phyloP scores from a whole-genome alignment of 2,113 vertebrate genomes.

The Rhynchomys soricoides region DNA sequence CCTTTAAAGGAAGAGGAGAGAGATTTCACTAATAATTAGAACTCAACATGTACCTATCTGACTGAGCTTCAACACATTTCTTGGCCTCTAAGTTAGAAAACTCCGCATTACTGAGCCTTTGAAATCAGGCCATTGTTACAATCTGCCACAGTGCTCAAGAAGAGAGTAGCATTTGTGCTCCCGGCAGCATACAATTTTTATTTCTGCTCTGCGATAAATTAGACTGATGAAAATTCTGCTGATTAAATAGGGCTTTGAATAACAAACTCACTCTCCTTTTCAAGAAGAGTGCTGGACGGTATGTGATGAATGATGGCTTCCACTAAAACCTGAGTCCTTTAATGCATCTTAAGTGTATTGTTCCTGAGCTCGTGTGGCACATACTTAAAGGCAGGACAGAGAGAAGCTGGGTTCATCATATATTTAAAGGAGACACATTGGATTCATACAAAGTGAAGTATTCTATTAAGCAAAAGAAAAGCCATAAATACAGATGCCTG shows the following conservation, averaged over 20 bases:
- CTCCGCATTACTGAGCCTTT: background rate
- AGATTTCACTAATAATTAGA: slow-evolving; percentile 10
- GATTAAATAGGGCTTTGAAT: slow-evolving; percentile 22
- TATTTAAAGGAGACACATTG: slow-evolving; percentile 58
- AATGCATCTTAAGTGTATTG: slow-evolving; percentile 50
- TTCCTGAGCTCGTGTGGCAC: slow-evolving; percentile 2
- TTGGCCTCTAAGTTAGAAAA: slow-evolving; percentile 8
- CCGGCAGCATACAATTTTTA: background rate
- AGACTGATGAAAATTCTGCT: slow-evolving; percentile 26
- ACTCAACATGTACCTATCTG: background rate
- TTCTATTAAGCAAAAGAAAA: slow-evolving; percentile 54
- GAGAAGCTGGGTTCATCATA: slow-evolving; percentile 25
- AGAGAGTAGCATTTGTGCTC: background rate
- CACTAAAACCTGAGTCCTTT: slow-evolving; percentile 33
- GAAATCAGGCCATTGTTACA: slow-evolving; percentile 34
- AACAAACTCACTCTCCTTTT: background rate
- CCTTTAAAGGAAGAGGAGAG: background rate
- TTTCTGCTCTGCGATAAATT: background rate
- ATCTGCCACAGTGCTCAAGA: slow-evolving; percentile 39
- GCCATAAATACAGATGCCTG: background rate
- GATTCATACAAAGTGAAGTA: slow-evolving; percentile 41
- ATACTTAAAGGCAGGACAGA: background rate
- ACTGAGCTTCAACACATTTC: slow-evolving; percentile 12
- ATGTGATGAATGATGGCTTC: slow-evolving; percentile 39
- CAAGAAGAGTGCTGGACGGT: background rate